A percentile compares a stretch with the other conserved stretches of the same genome.
phyloP scores from a whole-genome alignment of 2,888 invertebrate species.

The Acleris literana region DNA sequence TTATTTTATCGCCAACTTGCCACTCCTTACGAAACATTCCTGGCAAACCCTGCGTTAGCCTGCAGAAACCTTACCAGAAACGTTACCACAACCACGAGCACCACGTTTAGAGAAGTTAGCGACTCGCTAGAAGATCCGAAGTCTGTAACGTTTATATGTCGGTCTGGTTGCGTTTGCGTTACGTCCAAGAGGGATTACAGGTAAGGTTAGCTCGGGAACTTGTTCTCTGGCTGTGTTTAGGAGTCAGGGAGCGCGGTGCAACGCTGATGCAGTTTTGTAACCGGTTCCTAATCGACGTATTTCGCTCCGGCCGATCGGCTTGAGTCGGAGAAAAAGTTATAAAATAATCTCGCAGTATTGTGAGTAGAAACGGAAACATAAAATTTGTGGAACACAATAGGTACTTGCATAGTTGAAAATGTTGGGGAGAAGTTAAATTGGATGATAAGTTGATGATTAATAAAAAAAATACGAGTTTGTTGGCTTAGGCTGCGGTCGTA shows the following conservation, averaged over 20 bases:
- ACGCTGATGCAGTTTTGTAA: slow-evolving; percentile 58
- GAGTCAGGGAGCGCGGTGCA: slow-evolving; percentile 65
- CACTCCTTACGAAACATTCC: slow-evolving; percentile 52
- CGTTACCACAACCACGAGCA: slow-evolving; percentile 47
- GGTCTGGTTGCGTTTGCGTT: slow-evolving; percentile 55
- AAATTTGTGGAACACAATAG: background rate
- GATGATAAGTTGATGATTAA: too few relatives aligned
- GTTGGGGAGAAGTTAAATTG: too few relatives aligned
- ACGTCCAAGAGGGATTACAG: slow-evolving; percentile 44
- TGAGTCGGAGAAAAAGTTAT: slow-evolving; percentile 63
- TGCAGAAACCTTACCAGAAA: slow-evolving; percentile 45
- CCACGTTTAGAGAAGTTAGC: slow-evolving; percentile 48
- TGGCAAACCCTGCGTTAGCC: slow-evolving; percentile 45
- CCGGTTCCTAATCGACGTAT: slow-evolving; percentile 77
- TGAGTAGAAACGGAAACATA: slow-evolving; percentile 7
- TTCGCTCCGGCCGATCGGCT: slow-evolving; percentile 65
- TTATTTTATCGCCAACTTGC: slow-evolving; percentile 63
- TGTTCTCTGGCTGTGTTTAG: slow-evolving; percentile 48
- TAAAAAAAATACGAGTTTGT: background rate
- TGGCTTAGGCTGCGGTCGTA: background rate
- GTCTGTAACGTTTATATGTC: slow-evolving; percentile 39
- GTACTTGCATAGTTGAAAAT: background rate
- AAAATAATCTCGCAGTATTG: slow-evolving; percentile 61
- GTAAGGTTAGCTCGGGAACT: slow-evolving; percentile 51
- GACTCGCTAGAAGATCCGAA: slow-evolving; percentile 44